These are phyloP conservation scores for Aramus guarauna DNA, from an alignment of 2,113 vertebrate genomes.

Conservation along the genomic window DNA sequence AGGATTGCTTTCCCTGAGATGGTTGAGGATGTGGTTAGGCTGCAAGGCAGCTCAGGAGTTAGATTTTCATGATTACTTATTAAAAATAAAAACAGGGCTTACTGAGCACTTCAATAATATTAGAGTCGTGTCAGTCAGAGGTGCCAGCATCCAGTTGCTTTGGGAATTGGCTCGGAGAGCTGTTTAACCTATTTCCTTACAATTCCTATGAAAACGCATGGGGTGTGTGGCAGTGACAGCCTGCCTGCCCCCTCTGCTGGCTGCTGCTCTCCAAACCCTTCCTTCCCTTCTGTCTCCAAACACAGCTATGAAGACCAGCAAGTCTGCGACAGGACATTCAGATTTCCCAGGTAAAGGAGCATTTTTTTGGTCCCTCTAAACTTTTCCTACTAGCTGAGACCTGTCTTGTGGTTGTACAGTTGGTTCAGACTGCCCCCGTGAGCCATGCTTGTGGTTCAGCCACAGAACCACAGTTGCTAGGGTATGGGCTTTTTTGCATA, in stretches of 20 bases:
- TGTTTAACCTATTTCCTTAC: neutral
- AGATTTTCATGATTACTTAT: neutral
- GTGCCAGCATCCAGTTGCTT: neutral
- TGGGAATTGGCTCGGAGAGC: neutral
- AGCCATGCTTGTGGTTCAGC: neutral
- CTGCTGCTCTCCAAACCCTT: neutral
- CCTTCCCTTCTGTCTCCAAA: constrained; percentile 21
- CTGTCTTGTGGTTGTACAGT: neutral
- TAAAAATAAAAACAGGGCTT: neutral
- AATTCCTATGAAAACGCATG: neutral
- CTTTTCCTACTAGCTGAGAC: neutral
- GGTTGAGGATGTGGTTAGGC: neutral
- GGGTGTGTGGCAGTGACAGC: neutral
- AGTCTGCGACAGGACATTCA: constrained; percentile 79
- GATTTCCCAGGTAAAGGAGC: constrained; percentile 87
- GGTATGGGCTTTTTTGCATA: neutral
- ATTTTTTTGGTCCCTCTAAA: neutral
- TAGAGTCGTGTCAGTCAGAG: neutral
- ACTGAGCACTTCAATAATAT: neutral
- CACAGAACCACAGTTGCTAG: neutral
- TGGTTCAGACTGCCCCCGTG: neutral
- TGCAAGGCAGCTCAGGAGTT: neutral
- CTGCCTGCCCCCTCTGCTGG: neutral
- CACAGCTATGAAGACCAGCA: constrained; percentile 90
- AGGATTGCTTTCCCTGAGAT: neutral